phyloP scores from a whole-genome alignment of 2,888 invertebrate genomes.

The Phengaris arion region DNA sequence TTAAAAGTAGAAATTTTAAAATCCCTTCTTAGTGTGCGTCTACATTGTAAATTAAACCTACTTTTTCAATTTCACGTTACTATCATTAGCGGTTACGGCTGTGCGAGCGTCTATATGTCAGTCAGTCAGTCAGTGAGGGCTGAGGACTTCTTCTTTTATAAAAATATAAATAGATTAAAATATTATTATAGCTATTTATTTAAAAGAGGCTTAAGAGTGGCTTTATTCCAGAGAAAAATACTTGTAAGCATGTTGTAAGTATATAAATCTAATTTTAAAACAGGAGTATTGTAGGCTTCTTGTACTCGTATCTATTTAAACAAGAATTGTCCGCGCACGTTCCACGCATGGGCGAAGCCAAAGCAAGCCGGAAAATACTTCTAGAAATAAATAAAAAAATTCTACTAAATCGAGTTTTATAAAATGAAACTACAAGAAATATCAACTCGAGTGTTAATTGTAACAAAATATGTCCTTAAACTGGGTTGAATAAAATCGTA shows the following conservation, averaged over 20 bases:
- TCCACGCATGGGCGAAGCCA: background rate
- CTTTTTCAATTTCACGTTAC: no score
- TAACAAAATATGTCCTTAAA: constrained; percentile 8
- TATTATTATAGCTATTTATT: no score
- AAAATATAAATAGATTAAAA: no score
- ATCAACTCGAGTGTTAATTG: constrained; percentile 2
- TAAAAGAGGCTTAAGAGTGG: background rate
- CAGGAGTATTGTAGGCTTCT: background rate
- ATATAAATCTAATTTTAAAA: background rate
- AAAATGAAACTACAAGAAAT: background rate
- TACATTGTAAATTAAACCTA: no score
- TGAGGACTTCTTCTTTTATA: no score
- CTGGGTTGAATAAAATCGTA: constrained; percentile 16
- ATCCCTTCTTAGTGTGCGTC: no score
- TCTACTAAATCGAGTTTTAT: background rate
- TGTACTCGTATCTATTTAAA: background rate
- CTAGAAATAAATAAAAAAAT: background rate
- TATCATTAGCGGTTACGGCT: no score
- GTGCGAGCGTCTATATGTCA: no score
- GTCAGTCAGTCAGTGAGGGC: no score
- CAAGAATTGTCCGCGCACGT: constrained; percentile 1
- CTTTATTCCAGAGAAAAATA: background rate
- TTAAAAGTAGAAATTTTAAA: no score
- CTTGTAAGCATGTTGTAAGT: background rate
- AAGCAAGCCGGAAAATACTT: background rate